Evolutionary conservation across 2,113 vertebrate species (phyloP).

Genomic region (Rhadina sibilatrix): DNA sequence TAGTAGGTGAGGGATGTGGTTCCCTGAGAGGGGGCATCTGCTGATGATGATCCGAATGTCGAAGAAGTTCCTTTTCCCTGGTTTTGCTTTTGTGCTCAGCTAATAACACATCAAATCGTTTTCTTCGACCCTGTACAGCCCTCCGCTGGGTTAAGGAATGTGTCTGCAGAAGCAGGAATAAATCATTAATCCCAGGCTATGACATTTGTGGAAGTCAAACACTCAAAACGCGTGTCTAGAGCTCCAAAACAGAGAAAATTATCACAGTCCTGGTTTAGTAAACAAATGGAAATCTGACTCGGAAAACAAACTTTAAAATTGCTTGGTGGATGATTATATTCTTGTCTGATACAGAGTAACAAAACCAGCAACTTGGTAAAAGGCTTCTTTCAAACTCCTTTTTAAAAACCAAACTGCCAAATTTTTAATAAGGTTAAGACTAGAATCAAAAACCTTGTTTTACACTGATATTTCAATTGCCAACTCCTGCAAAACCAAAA

Average conservation of each 20-base stretch:
- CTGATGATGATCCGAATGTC: conserved; percentile 87
- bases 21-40: conserved; percentile 96
- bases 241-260: not conserved
- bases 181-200: conserved; percentile 34
- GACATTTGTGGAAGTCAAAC: not conserved
- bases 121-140: conserved; percentile 95
- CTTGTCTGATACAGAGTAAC: not conserved
- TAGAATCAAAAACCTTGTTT: not conserved
- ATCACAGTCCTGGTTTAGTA: not conserved
- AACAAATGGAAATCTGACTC: not conserved
- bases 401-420: not conserved
- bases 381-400: not conserved
- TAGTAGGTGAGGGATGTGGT: conserved; percentile 87
- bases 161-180: conserved; percentile 80
- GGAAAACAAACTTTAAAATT: not conserved
- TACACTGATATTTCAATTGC: not conserved
- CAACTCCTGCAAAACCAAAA: not conserved
- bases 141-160: conserved; percentile 99
- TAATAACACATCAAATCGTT: conserved; percentile 94
- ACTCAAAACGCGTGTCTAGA: not conserved
- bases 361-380: not conserved
- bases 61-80: conserved; percentile 92
- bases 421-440: not conserved
- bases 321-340: not conserved
- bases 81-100: conserved; percentile 98